A percentile compares a stretch with the other conserved stretches of the same genome.
These are phyloP conservation scores for Tribolium castaneum DNA, from an alignment of 1,140 invertebrate species.

Conservation along the genomic window DNA sequence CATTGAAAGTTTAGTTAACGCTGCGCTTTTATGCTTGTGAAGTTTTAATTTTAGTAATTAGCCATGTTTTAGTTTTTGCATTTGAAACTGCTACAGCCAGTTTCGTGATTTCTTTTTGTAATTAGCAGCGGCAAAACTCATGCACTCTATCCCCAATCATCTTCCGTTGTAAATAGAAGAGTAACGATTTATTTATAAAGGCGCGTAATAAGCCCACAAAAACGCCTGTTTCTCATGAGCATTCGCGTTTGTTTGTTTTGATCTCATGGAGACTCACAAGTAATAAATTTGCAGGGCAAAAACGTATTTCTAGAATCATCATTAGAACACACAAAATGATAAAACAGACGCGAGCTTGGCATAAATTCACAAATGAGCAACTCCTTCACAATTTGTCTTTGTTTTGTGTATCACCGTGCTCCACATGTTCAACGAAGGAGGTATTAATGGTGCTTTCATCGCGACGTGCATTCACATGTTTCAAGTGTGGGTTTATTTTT, in stretches of 20 bases:
- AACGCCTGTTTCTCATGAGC: neutral
- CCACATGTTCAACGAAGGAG: conserved; percentile 21
- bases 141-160: neutral
- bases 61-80: neutral
- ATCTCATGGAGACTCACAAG: neutral
- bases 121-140: neutral
- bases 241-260: neutral
- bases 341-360: neutral
- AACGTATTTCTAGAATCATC: neutral
- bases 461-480: neutral
- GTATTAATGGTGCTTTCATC: conserved; percentile 15
- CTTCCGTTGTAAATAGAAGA: neutral
- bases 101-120: neutral
- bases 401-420: conserved; percentile 9
- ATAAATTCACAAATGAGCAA: conserved; percentile 30
- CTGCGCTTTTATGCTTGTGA: neutral
- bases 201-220: neutral
- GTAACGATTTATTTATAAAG: neutral
- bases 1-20: neutral
- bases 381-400: conserved; percentile 24
- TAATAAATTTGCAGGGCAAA: conserved; percentile 17
- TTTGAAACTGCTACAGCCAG: neutral
- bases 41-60: neutral
- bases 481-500: conserved; percentile 3
- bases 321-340: conserved; percentile 1